Evolutionary conservation across 2,113 vertebrate genomes (phyloP), one percentile per base, ranked within the genome.

Genomic region (Oncorhynchus masou): DNA sequence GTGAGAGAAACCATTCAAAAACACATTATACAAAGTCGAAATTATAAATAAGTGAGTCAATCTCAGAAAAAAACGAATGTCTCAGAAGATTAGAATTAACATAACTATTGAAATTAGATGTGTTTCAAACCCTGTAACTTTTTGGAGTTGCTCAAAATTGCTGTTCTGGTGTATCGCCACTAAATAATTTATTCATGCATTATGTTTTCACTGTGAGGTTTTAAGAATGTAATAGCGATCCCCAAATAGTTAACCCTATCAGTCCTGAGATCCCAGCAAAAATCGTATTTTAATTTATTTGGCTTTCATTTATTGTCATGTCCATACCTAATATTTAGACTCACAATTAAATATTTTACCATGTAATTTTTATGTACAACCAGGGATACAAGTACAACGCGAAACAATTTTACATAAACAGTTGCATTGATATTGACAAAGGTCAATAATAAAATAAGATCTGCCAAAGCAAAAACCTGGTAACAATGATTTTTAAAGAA

Each of bases 151-250:
- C 67, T 68, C 31, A 4, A 68, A 68, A 68, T 68, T 20, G 13
- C 25, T 34, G 13, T 20, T 68, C 66, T 68, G 16, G 15, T 4
- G 22, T 8, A 15, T 19, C 20, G 8, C 29, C 29, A 31, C 29
- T 39, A n/a, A 68, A 68, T 7, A 5, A 68, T 79, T 76, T 71
- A 51, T 59, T 68, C 39, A 54, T 60, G 79, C 69, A 77, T 67
- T 48, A 65, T 74, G 74, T 79, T 81, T 84, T 71, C 60, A 74
- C 31, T 0, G 67, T 39, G 31, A 34, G 20, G 25, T 29, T 68
- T 19, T 68, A n/a, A 34, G 67, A 39, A 68, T 7, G 31, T 34
- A 16, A n/a, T 20, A 7, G 29, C 29, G 8, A 68, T 39, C 29
- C 31, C 29, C 19, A 62, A n/a, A 24, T 45, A 45, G 8, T 45